Evolutionary conservation across 2,888 invertebrate species (phyloP), one percentile per base, ranked within the genome.

Genomic region (Fabriciana adippe): DNA sequence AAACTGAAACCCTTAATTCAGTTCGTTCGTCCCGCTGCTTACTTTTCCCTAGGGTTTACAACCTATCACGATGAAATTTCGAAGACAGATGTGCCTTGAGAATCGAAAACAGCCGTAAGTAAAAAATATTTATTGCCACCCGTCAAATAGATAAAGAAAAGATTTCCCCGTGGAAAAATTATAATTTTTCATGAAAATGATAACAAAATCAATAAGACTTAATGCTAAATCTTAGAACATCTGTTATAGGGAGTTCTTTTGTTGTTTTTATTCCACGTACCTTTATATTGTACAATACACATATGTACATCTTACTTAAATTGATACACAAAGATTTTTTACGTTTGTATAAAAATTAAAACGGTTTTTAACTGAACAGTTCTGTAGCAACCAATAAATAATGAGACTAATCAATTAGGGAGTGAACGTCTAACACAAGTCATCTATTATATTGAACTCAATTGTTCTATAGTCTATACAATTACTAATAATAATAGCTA

Each of bases 61-160:
- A 66, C 68, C 68, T 70, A 68, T 70, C 72, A 68, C 57, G 55
- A 66, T 72, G 66, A 68, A 64, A 70, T 72, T 70, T 64, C 68
- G 35, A 55, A 65, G 70, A 70, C 68, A 66, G 61, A 70, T 83
- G 82, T 69, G 69, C 69, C 62, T 69, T 62, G 71, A 67, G 62
- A 67, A 66, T 64, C 67, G 67, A 69, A 71, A 67, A 65, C 64
- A 65, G 59, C 56, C 64, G 50, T 64, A 71, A 69, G 71, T 69
- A 69, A 71, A 64, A 69, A 71, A 71, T 67, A 71, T 71, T 71
- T 71, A 71, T 64, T 62, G 47, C 67, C 66, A 26, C 51, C 59
- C 67, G 64, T 69, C 67, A 71, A 69, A 71, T 64, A 67, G 67
- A 65, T 64, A 71, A 68, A 67, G 21, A 64, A 71, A 69, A 67